Evolutionary conservation across 2,797 vertebrate genomes (phyloP).

Genomic region (Rhinatrema bivittatum): DNA sequence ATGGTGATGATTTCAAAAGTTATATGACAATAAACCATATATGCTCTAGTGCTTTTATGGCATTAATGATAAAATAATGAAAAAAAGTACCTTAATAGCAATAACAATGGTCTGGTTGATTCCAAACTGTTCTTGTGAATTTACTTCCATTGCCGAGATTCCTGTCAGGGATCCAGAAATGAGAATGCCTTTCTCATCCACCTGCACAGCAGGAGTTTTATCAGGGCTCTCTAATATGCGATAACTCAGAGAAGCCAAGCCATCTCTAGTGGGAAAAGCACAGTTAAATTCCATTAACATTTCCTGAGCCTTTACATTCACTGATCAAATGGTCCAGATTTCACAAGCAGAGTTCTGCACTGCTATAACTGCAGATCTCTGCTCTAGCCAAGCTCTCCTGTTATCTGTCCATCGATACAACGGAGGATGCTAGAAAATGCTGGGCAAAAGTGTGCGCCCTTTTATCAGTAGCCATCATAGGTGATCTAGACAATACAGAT

Average conservation of each 20-base stretch:
- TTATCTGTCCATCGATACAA: no score
- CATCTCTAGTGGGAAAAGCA: conserved; percentile 61
- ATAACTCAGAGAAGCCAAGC: conserved; percentile 69
- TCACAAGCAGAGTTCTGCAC: no score
- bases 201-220: conserved; percentile 59
- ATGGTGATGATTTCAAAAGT: neutral
- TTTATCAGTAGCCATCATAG: no score
- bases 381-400: no score
- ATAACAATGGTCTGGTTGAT: conserved; percentile 82
- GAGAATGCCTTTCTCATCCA: conserved; percentile 78
- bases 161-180: conserved; percentile 72
- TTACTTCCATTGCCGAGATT: conserved; percentile 70
- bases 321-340: no score
- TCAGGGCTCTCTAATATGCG: conserved; percentile 67
- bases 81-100: conserved; percentile 71
- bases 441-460: no score
- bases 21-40: neutral
- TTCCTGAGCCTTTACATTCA: no score
- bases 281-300: no score
- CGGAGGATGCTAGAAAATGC: no score
- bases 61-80: neutral
- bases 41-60: neutral
- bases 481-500: no score
- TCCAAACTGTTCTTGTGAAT: conserved; percentile 80
- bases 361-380: no score